These are phyloP conservation scores for Tineola bisselliella DNA, from an alignment of 2,888 invertebrate genomes.

Conservation along the genomic window DNA sequence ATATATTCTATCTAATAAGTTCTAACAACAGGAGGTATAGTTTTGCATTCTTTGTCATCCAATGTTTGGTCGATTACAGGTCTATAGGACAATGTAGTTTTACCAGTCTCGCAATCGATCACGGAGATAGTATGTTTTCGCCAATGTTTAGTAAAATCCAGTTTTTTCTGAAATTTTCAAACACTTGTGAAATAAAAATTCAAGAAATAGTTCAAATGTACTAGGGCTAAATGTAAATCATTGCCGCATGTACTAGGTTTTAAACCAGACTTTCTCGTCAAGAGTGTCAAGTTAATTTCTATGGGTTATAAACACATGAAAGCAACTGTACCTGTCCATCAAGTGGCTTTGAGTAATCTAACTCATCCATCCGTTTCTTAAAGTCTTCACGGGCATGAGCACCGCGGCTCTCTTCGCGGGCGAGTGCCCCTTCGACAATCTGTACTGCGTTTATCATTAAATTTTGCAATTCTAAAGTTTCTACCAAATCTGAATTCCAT, in stretches of 20 bases:
- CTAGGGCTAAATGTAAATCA: too few relatives aligned
- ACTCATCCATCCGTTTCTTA: constrained; percentile 89
- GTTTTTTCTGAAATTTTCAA: not conserved
- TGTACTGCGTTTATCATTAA: constrained; percentile 92
- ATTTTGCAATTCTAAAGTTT: constrained; percentile 97
- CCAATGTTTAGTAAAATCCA: constrained; percentile 86
- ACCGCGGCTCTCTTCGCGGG: constrained; percentile 96
- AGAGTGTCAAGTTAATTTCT: not conserved
- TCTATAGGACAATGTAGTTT: constrained; percentile 84
- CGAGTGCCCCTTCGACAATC: constrained; percentile 91
- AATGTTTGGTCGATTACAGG: constrained; percentile 95
- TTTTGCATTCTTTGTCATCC: constrained; percentile 81
- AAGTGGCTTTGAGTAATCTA: constrained; percentile 90
- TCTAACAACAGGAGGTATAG: constrained; percentile 92
- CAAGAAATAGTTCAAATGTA: too few relatives aligned
- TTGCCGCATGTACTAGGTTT: too few relatives aligned
- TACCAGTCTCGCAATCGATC: constrained; percentile 78
- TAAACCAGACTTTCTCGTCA: too few relatives aligned
- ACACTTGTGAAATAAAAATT: too few relatives aligned
- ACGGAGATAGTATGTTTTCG: constrained; percentile 93
- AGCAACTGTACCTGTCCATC: constrained; percentile 75
- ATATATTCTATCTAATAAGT: constrained; percentile 74
- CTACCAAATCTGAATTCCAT: constrained; percentile 98
- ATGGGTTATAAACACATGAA: too few relatives aligned
- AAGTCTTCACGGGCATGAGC: constrained; percentile 99